Evolutionary conservation across 2,888 invertebrate genomes (phyloP), one percentile per base, ranked within the genome.

Genomic region (Brachyptera putata): DNA sequence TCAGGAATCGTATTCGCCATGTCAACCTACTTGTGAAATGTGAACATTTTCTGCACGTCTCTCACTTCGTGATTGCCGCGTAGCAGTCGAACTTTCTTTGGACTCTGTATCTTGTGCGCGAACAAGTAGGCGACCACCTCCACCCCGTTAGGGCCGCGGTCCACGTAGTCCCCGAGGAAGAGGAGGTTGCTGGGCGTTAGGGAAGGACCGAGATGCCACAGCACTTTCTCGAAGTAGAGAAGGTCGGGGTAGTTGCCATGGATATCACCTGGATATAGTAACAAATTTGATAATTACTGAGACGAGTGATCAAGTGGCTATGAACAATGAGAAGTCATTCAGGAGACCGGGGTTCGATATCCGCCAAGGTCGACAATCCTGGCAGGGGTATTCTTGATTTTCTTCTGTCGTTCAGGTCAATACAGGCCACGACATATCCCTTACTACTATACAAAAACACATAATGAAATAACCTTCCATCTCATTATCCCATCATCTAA

Each of bases 11-110:
- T n/a, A n/a, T n/a, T n/a, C n/a, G n/a, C n/a, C n/a, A n/a, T n/a
- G n/a, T n/a, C n/a, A n/a, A n/a, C 53, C 2, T 36, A 53, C 53
- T 16, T 78, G 68, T 82, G 77, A 71, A 89, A 89, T 0, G 85
- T 82, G 72, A 87, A 88, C 81, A 83, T 83, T 73, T 82, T 83
- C 74, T 89, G 88, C 50, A 89, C 83, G 63, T 81, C 81, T 60
- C 87, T 74, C n/a, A 85, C 80, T 75, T 89, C 89, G 71, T 89
- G 89, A 72, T 89, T 89, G 0, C 89, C 89, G 53, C 89, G 75
- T 16, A 89, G 68, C 61, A 89, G 71, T 65, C 77, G 77, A 60
- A 89, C 79, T 62, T 84, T 84, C 18, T 74, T 70, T 0, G 88
- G 87, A 0, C 83, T 79, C 69, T 85, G 80, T 49, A 87, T 69